These are phyloP conservation scores for Agrypnus murinus DNA, from an alignment of 2,888 invertebrate species.

Conservation along the genomic window DNA sequence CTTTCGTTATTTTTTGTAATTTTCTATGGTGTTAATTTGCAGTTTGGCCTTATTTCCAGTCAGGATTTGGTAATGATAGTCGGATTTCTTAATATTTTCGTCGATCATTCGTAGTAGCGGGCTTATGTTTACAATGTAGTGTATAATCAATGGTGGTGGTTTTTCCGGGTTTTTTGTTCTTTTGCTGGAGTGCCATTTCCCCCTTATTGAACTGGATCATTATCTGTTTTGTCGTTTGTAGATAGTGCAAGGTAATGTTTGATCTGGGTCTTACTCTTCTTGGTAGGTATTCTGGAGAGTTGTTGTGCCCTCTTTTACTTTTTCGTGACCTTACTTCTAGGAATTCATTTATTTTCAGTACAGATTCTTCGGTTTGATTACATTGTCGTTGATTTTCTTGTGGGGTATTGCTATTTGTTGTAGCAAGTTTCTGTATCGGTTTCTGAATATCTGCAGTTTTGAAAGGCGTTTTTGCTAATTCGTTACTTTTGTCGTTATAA, in stretches of 20 bases:
- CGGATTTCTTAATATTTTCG: neutral
- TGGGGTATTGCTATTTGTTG: neutral
- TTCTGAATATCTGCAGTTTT: neutral
- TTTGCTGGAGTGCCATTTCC: neutral
- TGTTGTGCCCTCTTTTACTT: constrained; percentile 8
- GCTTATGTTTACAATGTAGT: neutral
- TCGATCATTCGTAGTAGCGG: neutral
- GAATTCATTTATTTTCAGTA: constrained; percentile 11
- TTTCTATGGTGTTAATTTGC: constrained; percentile 6
- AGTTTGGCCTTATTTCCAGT: constrained; percentile 6
- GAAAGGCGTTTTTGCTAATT: neutral
- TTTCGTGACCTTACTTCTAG: neutral
- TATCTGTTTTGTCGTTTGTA: neutral
- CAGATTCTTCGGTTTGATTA: too few species aligned
- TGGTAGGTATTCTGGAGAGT: constrained; percentile 2
- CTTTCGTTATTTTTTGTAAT: constrained; percentile 10
- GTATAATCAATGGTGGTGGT: constrained; percentile 17
- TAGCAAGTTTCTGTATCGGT: neutral
- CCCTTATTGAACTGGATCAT: neutral
- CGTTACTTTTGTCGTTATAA: neutral
- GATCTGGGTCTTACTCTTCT: neutral
- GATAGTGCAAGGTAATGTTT: neutral
- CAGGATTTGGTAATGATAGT: neutral
- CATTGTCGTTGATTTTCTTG: neutral
- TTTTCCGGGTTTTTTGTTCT: constrained; percentile 6